Conservation (phyloP, 2,797 vertebrate species). For the Platyrinchus mystaceus region DNA sequence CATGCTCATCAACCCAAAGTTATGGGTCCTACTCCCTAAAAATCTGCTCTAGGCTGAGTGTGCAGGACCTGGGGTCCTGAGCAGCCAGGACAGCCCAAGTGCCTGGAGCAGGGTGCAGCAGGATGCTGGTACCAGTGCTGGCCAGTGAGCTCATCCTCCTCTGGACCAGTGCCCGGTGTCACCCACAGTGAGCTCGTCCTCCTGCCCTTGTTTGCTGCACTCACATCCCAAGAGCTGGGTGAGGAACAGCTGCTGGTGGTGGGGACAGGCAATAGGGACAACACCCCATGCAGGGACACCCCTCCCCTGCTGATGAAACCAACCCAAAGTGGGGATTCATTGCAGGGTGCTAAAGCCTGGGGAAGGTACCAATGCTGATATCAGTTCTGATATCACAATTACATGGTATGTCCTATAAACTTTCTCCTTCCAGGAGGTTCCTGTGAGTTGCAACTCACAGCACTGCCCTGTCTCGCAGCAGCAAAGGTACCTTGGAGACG, state of each 20-base stretch:
- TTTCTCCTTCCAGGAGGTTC: constrained; percentile 60
- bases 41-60: neutral
- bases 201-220: neutral
- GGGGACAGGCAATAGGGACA: neutral
- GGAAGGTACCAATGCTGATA: neutral
- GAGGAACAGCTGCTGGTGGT: neutral
- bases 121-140: neutral
- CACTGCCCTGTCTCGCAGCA: constrained; percentile 71
- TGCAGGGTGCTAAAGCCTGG: neutral
- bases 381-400: neutral
- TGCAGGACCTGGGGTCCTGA: neutral
- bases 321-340: fast-evolving
- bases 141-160: neutral
- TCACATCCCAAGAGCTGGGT: fast-evolving
- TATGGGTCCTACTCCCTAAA: neutral
- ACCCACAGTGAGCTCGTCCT: fast-evolving
- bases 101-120: neutral
- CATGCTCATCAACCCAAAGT: neutral
- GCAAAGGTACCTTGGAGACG: constrained; percentile 92
- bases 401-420: neutral
- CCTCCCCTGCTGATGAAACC: neutral
- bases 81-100: neutral
- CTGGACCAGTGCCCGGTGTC: neutral
- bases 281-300: neutral
- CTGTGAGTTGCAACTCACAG: constrained; percentile 71